Conservation (phyloP, 2,888 invertebrate species). For the Conistra vaccinii region DNA sequence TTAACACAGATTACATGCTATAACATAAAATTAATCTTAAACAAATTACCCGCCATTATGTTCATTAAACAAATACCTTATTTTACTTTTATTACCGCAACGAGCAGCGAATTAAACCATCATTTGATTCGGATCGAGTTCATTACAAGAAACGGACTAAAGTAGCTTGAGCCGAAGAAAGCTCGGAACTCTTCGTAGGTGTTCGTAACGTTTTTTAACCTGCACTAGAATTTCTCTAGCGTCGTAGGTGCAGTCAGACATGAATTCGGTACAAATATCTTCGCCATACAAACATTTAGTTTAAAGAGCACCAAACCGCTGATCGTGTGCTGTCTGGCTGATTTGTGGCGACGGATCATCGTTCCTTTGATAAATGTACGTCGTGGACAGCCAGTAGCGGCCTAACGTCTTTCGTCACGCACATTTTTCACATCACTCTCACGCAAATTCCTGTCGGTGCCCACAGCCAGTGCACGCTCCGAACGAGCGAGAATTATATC, state of each 20-base stretch:
- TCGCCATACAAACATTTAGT: slow-evolving; percentile 27
- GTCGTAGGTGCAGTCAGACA: slow-evolving; percentile 16
- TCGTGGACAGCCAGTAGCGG: slow-evolving; percentile 44
- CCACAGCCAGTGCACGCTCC: slow-evolving; percentile 12
- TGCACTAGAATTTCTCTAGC: slow-evolving; percentile 20
- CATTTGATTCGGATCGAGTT: slow-evolving; percentile 46
- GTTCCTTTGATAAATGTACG: slow-evolving; percentile 56
- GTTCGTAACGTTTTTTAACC: slow-evolving; percentile 20
- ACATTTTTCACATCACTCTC: slow-evolving; percentile 61
- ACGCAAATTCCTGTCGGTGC: slow-evolving; percentile 56
- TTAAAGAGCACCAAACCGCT: slow-evolving; percentile 28
- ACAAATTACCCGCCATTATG: slow-evolving; percentile 54
- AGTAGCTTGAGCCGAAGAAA: slow-evolving; percentile 18
- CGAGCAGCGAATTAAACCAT: slow-evolving; percentile 48
- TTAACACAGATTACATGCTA: slow-evolving; percentile 47
- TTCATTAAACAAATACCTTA: slow-evolving; percentile 57
- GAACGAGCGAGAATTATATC: slow-evolving; percentile 11
- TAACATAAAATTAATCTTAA: slow-evolving; percentile 52
- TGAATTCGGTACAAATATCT: slow-evolving; percentile 7
- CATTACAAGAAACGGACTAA: slow-evolving; percentile 25
- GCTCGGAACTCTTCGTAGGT: slow-evolving; percentile 17
- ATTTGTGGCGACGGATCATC: slow-evolving; percentile 58
- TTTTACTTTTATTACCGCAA: slow-evolving; percentile 58
- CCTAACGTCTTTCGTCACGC: slow-evolving; percentile 63
- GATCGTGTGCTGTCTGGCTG: slow-evolving; percentile 50